phyloP scores from a whole-genome alignment of 37 sponge, comb jelly and placozoan species.

The Corticium candelabrum region DNA sequence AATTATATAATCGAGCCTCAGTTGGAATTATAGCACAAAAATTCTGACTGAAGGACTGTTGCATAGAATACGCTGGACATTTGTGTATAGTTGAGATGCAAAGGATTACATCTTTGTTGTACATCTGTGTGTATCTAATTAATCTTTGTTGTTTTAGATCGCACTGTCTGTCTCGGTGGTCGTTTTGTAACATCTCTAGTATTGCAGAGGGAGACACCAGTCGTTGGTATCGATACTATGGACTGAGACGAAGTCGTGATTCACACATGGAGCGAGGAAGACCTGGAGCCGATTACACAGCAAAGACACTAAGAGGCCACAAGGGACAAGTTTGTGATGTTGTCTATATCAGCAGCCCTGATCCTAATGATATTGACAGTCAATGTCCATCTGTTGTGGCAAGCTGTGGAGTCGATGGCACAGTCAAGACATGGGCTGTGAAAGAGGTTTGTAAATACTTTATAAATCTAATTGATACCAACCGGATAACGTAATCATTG shows the following conservation, averaged over 20 bases:
- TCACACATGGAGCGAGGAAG: neutral
- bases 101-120: no score
- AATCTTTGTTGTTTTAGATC: no score
- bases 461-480: no score
- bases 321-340: neutral
- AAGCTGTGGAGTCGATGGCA: neutral
- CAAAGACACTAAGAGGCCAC: neutral
- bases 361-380: neutral
- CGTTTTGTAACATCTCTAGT: constrained; percentile 52
- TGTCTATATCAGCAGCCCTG: neutral
- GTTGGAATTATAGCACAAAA: neutral
- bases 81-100: no score
- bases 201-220: constrained; percentile 8
- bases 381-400: neutral
- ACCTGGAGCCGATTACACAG: neutral
- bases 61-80: no score
- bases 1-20: no score
- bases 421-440: neutral
- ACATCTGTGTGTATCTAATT: no score
- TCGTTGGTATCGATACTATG: neutral
- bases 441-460: no score
- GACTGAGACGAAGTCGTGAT: neutral
- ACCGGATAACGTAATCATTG: no score
- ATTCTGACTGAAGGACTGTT: neutral
- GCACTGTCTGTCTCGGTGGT: constrained; percentile 43